phyloP scores from a whole-genome alignment of 2,113 vertebrate genomes.

The Planiliza haematocheilus region DNA sequence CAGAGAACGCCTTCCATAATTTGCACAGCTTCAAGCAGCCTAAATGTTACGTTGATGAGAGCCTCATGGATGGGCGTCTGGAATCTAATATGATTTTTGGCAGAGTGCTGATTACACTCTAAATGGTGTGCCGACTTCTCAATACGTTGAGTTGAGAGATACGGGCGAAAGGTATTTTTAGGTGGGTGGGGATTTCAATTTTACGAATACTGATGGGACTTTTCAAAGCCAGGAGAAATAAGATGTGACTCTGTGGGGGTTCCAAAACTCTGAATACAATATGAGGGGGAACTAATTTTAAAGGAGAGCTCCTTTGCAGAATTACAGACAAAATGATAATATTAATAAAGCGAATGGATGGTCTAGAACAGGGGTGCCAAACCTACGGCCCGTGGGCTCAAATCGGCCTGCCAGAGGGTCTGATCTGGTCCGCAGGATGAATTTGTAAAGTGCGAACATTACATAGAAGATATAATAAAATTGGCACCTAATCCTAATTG shows the following conservation, averaged over 20 bases:
- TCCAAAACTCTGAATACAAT: not conserved
- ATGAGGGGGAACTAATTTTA: too few relatives aligned
- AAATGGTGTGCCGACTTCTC: conserved; percentile 62
- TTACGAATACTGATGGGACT: conserved; percentile 22
- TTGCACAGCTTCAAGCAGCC: conserved; percentile 47
- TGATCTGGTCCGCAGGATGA: too few relatives aligned
- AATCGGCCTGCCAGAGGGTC: too few relatives aligned
- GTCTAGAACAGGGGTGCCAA: too few relatives aligned
- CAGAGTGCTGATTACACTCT: conserved; percentile 62
- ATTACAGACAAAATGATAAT: too few relatives aligned
- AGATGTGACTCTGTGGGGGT: conserved; percentile 12
- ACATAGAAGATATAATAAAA: too few relatives aligned
- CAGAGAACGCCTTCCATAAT: conserved; percentile 49
- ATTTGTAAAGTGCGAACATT: too few relatives aligned
- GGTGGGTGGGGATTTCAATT: conserved; percentile 55
- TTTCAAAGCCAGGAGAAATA: conserved; percentile 17
- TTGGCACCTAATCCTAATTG: too few relatives aligned
- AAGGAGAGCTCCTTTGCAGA: too few relatives aligned
- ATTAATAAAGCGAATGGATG: too few relatives aligned
- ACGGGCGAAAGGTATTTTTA: conserved; percentile 53
- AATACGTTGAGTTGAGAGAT: conserved; percentile 61
- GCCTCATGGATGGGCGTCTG: conserved; percentile 38
- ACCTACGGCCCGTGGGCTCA: too few relatives aligned
- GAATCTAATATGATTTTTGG: conserved; percentile 64
- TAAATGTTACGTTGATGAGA: conserved; percentile 64